Evolutionary conservation across 1,140 invertebrate species (phyloP), one percentile per base, ranked within the genome.

Genomic region (Cardiocondyla obscurior): DNA sequence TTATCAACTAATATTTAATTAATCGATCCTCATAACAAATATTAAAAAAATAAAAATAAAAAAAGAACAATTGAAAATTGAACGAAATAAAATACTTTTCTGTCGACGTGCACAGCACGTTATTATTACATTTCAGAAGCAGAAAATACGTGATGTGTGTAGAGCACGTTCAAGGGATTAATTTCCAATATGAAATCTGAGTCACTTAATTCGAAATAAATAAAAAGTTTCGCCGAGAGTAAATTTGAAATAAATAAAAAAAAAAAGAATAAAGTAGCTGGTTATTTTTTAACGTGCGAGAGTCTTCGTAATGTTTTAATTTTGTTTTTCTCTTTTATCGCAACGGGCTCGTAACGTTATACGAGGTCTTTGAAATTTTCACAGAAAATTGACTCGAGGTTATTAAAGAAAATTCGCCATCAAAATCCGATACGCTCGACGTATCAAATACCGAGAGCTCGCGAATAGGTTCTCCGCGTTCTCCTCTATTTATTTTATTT

Each of bases 251-350:
- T 22, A 70, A 70, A 30, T 8, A 14, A 6, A 10, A 69, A 69
- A 33, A 36, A 14, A 6, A 10, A 69, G 51, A 33, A 36, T 70
- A 5, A 70, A 55, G n/a, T 36, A 19, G 14, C 14, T 70, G 0
- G 0, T 55, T 14, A 16, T 16, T 51, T 25, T 19, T 30, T 30
- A n/a, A n/a, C n/a, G 8, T 19, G 7, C 16, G n/a, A 53, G 10
- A 62, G 19, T 3, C 16, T 39, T 85, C 44, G n/a, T 12, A 69
- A 64, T 16, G 62, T 67, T 83, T 55, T 36, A 76, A 70, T 76
- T 76, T 57, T 42, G 67, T 51, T 83, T 60, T 82, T 57, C n/a
- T n/a, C n/a, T n/a, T n/a, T n/a, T n/a, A n/a, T 51, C 69, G 76
- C 46, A 14, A 19, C 67, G 42, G 49, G 67, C 51, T 67, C 69